Evolutionary conservation across 2,113 vertebrate genomes (phyloP).

Genomic region (Mesembrinibis cayennensis): DNA sequence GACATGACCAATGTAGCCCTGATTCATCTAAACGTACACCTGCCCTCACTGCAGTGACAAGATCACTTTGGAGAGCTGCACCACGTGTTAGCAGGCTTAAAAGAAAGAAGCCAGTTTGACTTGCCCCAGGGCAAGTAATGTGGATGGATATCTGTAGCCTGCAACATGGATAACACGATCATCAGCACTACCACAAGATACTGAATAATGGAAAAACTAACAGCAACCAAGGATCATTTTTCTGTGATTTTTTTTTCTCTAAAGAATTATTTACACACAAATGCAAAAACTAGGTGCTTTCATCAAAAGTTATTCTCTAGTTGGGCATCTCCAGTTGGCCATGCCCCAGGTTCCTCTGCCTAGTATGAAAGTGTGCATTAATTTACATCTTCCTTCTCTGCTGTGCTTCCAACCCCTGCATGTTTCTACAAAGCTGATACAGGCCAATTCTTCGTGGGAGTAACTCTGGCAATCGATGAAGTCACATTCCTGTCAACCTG

Average conservation of each 20-base stretch:
- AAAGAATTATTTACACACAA: neutral
- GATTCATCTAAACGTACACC: neutral
- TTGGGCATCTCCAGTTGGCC: neutral
- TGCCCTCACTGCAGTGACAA: neutral
- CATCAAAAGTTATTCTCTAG: neutral
- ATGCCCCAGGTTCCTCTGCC: neutral
- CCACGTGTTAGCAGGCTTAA: neutral
- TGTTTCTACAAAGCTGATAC: neutral
- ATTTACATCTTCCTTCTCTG: neutral
- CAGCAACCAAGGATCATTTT: neutral
- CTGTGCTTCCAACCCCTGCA: neutral
- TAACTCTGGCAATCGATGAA: neutral
- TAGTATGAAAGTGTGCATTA: neutral
- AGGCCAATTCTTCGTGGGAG: neutral
- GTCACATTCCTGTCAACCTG: neutral
- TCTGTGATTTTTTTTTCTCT: neutral
- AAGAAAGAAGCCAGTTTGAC: neutral
- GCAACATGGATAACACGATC: neutral
- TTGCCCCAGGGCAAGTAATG: neutral
- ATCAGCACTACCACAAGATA: neutral
- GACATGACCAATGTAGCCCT: neutral
- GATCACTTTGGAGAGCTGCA: neutral
- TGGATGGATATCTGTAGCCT: neutral
- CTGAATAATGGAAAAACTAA: neutral
- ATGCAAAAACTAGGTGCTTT: neutral